Evolutionary conservation across 2,888 invertebrate genomes (phyloP).

Genomic region (Charanyca ferruginea): DNA sequence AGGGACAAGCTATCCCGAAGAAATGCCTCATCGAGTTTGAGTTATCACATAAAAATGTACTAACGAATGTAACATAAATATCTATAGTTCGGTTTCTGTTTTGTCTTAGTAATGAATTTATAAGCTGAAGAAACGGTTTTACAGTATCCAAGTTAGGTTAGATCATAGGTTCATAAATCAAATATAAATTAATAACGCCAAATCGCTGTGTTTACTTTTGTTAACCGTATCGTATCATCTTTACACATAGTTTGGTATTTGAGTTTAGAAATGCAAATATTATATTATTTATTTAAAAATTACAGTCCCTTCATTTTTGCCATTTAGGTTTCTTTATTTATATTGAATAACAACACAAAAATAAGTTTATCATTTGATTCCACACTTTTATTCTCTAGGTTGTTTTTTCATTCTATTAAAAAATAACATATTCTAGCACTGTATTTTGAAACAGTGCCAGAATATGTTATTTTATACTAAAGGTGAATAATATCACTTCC

Average conservation of each 20-base stretch:
- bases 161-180: not conserved
- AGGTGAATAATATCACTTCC: conserved; percentile 2
- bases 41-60: conserved; percentile 40
- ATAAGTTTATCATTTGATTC: not conserved
- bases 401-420: no score
- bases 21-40: conserved; percentile 57
- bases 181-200: not conserved
- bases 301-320: not conserved
- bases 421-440: not conserved
- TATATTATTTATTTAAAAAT: not conserved
- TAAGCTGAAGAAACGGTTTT: not conserved
- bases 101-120: not conserved
- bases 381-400: not conserved
- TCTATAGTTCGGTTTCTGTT: not conserved
- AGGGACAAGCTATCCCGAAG: conserved; percentile 70
- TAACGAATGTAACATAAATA: conserved; percentile 30
- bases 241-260: no score
- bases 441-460: conserved; percentile 2
- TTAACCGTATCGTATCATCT: not conserved
- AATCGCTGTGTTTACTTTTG: not conserved
- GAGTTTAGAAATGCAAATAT: not conserved
- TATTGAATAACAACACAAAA: not conserved
- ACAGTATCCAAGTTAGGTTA: not conserved
- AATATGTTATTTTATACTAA: no score
- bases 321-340: not conserved